Evolutionary conservation across 2,113 vertebrate genomes (phyloP).

Genomic region (Heterotilapia buettikoferi): DNA sequence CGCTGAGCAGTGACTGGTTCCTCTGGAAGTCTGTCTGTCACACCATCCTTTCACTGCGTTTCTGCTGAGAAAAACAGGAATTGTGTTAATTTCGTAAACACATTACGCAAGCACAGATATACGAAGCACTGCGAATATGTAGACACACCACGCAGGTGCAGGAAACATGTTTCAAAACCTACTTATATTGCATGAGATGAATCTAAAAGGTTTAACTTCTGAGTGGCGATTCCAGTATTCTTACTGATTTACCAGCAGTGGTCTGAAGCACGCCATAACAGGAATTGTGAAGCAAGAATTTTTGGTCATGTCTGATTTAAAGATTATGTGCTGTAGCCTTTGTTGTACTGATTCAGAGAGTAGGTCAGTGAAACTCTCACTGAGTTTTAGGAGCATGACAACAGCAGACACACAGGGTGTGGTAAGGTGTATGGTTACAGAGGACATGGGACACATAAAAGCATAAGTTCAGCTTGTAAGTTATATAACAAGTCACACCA

Average conservation of each 20-base stretch:
- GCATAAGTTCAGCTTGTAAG: background rate
- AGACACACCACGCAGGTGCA: background rate
- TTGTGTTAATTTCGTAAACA: background rate
- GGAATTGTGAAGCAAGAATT: background rate
- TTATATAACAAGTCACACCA: background rate
- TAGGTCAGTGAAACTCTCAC: background rate
- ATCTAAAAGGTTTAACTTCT: background rate
- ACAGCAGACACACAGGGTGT: constrained; percentile 2
- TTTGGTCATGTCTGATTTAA: background rate
- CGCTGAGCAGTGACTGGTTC: constrained; percentile 3
- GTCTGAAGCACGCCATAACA: background rate
- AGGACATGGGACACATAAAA: constrained; percentile 1
- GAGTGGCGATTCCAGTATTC: background rate
- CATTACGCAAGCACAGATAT: background rate
- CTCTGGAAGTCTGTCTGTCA: constrained; percentile 24
- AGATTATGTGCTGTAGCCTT: background rate
- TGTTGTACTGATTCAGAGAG: constrained; percentile 18
- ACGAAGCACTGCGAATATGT: background rate
- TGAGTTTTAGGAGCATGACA: constrained; percentile 5
- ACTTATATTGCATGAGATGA: background rate
- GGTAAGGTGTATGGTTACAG: constrained; percentile 33
- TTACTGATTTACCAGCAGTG: background rate
- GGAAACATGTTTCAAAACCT: background rate
- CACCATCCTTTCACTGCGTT: constrained; percentile 37
- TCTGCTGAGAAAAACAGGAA: constrained; percentile 25